Base-by-base conservation (phyloP, 2,888 invertebrate genomes). In the Chrysopilus asiliformis region DNA sequence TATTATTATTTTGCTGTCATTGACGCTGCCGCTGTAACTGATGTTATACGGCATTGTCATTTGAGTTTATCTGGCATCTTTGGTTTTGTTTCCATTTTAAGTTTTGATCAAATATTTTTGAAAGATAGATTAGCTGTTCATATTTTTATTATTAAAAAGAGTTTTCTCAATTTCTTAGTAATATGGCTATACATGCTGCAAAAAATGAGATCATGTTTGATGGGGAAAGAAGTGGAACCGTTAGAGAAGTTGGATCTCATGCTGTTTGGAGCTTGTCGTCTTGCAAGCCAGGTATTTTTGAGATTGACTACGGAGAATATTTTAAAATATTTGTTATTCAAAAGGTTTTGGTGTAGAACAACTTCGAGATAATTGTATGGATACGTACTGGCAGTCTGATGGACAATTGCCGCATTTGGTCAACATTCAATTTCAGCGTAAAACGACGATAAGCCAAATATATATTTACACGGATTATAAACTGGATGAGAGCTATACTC, bases 371-470 rank as follows among this genome's bases (percentile, higher is more conserved):
- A 89, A 93, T 56, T 85, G 87, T 44, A 81, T 87, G 63, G 98
- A 98, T 48, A 93, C 94, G 3, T 98, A 95, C 60, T 98, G 98
- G 98, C 98, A 98, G 60, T 97, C 95, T 0, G 98, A 99, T 64
- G 98, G 98, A 0, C 95, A 95, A 48, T 71, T 98, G 43, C 98
- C 98, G 3, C 98, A 98, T 64, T 68, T 95, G 44, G 91, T 98
- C 0, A 97, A 95, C 56, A 89, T 98, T 45, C 93, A 95, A 55
- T 97, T 97, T 57, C 80, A 86, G 53, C 74, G 84, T 44, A 95
- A 95, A 65, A 97, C 91, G 1, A 89, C 90, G 45, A 82, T 98
- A 8, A 81, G 85, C 32, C 90, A 94, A 62, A 84, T 99, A 46
- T 93, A 89, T 58, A 83, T 99, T 43, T 99, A 93, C 57, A 89